Percentiles rank a stretch among this genome's conserved stretches.
phyloP scores from a whole-genome alignment of 2,113 vertebrate species.

The Mesocricetus auratus region DNA sequence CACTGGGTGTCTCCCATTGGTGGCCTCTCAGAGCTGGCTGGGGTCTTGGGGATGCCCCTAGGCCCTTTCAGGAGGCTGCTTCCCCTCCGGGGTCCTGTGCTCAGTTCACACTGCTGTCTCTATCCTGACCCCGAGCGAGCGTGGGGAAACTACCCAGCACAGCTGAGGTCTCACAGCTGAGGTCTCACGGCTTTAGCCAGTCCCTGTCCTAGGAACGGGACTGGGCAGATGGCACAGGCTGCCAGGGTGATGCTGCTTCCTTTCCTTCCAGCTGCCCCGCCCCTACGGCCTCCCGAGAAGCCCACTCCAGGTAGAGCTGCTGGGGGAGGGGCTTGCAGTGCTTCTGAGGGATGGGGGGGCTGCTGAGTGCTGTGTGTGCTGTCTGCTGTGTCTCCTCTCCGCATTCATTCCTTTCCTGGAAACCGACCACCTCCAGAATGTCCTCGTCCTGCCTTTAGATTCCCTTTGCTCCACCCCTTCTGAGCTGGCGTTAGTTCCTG shows the following conservation, averaged over 20 bases:
- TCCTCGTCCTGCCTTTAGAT: accelerated
- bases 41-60: neutral
- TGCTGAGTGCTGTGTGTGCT: constrained; percentile 36
- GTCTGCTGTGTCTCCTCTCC: neutral
- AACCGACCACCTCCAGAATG: neutral
- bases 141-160: neutral
- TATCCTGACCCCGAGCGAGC: too few species aligned
- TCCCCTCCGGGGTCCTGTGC: neutral
- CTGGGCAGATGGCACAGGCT: neutral
- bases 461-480: neutral
- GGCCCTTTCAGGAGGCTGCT: neutral
- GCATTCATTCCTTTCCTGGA: neutral
- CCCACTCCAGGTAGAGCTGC: constrained; percentile 68
- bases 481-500: neutral
- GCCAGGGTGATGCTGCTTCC: constrained; percentile 26
- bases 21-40: neutral
- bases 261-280: constrained; percentile 67
- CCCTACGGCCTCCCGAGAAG: neutral
- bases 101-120: neutral
- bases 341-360: neutral
- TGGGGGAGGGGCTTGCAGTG: neutral
- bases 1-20: accelerated
- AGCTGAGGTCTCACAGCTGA: neutral
- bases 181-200: neutral
- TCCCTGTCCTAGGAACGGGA: neutral